Evolutionary conservation across 1,140 invertebrate species (phyloP).

Genomic region (Homarus americanus): DNA sequence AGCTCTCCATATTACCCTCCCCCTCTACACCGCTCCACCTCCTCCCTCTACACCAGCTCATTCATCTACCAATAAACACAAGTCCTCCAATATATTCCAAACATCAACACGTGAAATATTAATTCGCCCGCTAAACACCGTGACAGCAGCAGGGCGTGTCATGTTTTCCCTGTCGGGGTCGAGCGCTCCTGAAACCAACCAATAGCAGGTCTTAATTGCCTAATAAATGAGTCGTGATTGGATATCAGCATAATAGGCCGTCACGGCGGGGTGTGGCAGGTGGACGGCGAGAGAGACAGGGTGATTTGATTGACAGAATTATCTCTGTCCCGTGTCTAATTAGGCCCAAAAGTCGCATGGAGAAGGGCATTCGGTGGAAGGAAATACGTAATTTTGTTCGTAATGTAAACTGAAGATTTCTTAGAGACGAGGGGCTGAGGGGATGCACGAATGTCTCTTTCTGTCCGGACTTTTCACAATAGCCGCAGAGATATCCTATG

Average conservation of each 20-base stretch:
- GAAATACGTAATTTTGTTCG: too few species aligned
- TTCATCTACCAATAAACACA: not conserved
- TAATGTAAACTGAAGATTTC: too few species aligned
- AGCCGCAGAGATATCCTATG: too few species aligned
- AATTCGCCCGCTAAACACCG: not conserved
- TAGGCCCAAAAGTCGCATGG: not conserved
- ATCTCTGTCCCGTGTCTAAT: not conserved
- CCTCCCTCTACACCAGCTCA: not conserved
- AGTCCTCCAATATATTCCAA: not conserved
- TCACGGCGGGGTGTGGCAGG: not conserved
- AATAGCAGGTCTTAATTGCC: slow-evolving; percentile 22
- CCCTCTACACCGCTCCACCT: too few species aligned
- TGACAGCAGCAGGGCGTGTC: not conserved
- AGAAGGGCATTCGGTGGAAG: not conserved
- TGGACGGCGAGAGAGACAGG: not conserved
- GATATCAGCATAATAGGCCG: slow-evolving; percentile 25
- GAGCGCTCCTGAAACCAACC: not conserved
- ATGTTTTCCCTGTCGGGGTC: not conserved
- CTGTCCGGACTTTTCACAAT: too few species aligned
- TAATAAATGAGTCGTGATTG: slow-evolving; percentile 32
- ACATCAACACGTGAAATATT: not conserved
- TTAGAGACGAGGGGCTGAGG: too few species aligned
- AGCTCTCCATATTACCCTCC: not conserved
- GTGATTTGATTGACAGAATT: slow-evolving; percentile 8
- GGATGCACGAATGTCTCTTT: too few species aligned